These are phyloP conservation scores for Microtus pennsylvanicus DNA, from an alignment of 2,113 vertebrate genomes.

Conservation along the genomic window DNA sequence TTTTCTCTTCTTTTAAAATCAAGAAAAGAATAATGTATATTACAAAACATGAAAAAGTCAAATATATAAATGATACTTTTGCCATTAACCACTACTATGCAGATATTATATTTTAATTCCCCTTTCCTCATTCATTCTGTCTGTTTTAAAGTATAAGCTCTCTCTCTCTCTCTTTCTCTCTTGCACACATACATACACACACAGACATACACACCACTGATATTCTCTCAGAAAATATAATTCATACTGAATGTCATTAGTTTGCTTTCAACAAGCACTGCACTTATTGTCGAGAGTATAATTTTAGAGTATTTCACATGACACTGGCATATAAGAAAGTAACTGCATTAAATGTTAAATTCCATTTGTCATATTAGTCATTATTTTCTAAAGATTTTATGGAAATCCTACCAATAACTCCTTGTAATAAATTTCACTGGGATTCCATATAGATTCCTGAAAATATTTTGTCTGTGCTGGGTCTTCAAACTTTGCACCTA, in stretches of 20 bases:
- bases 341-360: background rate
- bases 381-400: background rate
- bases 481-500: constrained; percentile 20
- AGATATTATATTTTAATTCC: background rate
- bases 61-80: background rate
- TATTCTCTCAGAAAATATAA: background rate
- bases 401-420: constrained; percentile 3
- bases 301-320: background rate
- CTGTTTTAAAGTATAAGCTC: background rate
- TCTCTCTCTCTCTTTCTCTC: background rate
- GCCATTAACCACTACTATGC: background rate
- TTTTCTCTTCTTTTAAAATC: background rate
- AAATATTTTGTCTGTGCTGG: constrained; percentile 7
- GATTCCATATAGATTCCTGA: constrained; percentile 15
- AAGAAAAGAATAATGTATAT: background rate
- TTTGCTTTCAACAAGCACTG: background rate
- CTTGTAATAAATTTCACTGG: background rate
- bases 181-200: background rate
- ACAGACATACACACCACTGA: background rate
- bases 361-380: background rate
- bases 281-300: background rate
- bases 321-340: background rate
- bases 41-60: background rate
- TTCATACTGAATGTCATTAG: background rate
- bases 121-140: background rate